These are phyloP conservation scores for Morbakka virulenta DNA, from an alignment of 30 jellyfish, hydroid and myxozoan species.

Conservation along the genomic window DNA sequence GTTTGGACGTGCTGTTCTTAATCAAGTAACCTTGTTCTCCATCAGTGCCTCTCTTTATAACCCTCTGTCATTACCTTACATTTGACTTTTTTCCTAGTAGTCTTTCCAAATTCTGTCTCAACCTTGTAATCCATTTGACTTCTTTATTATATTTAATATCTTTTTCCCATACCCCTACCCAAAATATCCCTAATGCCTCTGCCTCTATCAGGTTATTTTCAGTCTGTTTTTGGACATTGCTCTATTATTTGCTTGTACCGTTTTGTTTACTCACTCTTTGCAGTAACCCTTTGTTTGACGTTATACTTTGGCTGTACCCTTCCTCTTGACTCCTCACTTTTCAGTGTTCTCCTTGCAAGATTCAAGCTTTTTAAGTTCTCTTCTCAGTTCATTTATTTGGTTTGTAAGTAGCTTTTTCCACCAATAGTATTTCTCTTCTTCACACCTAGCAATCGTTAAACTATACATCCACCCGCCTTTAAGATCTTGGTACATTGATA, in stretches of 20 bases:
- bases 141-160: conserved; percentile 16
- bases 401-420: conserved; percentile 24
- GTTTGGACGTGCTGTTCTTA: conserved; percentile 19
- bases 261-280: background rate
- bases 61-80: too few species aligned
- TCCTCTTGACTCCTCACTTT: conserved; percentile 8
- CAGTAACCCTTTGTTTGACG: conserved; percentile 30
- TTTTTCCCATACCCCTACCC: too few species aligned
- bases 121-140: conserved; percentile 14
- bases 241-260: background rate
- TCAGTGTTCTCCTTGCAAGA: conserved; percentile 31
- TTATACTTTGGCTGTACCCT: background rate
- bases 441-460: too few species aligned
- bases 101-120: too few species aligned
- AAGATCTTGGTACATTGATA: too few species aligned
- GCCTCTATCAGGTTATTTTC: conserved; percentile 21
- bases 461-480: too few species aligned
- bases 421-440: too few species aligned
- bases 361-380: conserved; percentile 14
- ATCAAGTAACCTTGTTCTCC: conserved; percentile 18
- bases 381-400: conserved; percentile 39
- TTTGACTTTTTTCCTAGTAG: too few species aligned
- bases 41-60: too few species aligned
- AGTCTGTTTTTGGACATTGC: conserved; percentile 8
- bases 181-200: conserved; percentile 26